Base-by-base conservation (phyloP, 2,797 vertebrate species). In the Danionella dracula region DNA sequence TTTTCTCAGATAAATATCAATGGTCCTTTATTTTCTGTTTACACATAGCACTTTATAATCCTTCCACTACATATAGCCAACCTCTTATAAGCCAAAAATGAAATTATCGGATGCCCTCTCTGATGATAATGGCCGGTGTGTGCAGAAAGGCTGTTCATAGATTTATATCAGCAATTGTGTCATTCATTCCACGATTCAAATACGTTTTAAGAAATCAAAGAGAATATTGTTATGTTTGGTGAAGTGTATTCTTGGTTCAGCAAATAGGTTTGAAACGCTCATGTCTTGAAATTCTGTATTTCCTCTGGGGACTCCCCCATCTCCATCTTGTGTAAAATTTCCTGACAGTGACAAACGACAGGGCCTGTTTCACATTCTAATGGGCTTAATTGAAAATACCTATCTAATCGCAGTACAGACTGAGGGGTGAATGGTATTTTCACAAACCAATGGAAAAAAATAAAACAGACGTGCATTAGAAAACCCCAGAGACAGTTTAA, bases 361-460 rank as follows among this genome's bases (percentile, higher is more conserved):
- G 21, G 12, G 20, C 35, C 34, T 16, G 17, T 21, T 60, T 50
- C 58, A 65, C 62, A 59, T 68, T 70, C 48, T 62, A 66, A 76
- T 70, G 46, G 66, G 51, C 58, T 75, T 75, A 75, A 70, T 67
- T 72, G 57, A 63, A 72, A 72, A 50, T 66, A 66, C 60, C 57
- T 66, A 42, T 61, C 58, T 62, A 66, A 69, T 66, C 56, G 66
- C 23, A 50, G 31, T 62, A 41, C 42, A 63, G 40, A 67, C 53
- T 67, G 65, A 40, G 9, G 59, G 55, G 40, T 51, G 56, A 57
- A 45, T 57, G 12, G 42, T 62, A 50, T 53, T 61, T 66, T 56
- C 12, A 46, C 27, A 69, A 62, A 66, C 15, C 50, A 69, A 54
- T 71, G 60, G n/a, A 34, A 32, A 70, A 46, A 59, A 56, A 41